These are phyloP conservation scores for Drosophila ambigua DNA, from an alignment of 1,140 invertebrate species.

Conservation along the genomic window DNA sequence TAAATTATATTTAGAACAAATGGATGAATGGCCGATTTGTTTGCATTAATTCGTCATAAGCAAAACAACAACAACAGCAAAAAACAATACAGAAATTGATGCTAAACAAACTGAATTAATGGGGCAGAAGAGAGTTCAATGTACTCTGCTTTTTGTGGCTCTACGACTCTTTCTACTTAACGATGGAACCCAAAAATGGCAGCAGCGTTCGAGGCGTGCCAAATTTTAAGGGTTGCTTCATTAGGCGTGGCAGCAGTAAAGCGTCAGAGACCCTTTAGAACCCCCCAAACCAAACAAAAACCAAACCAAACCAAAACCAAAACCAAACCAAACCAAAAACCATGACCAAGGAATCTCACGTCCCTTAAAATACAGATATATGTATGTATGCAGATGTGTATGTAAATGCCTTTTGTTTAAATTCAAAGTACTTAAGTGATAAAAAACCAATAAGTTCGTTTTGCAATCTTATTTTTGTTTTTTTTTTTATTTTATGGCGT, in stretches of 20 bases:
- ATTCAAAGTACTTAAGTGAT: too few relatives aligned
- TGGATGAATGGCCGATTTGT: slow-evolving; percentile 33
- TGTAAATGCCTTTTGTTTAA: too few relatives aligned
- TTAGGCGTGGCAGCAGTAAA: slow-evolving; percentile 48
- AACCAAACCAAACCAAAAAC: slow-evolving; percentile 48
- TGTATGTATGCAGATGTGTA: too few relatives aligned
- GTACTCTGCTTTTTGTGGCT: slow-evolving; percentile 39
- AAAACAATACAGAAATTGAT: slow-evolving; percentile 31
- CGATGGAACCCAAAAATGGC: slow-evolving; percentile 39
- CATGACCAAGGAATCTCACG: slow-evolving; percentile 14
- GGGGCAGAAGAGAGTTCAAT: slow-evolving; percentile 52
- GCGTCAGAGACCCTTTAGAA: slow-evolving; percentile 17
- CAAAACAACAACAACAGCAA: slow-evolving; percentile 27
- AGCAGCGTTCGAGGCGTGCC: slow-evolving; percentile 56
- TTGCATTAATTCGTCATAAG: slow-evolving; percentile 30
- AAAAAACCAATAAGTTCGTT: too few relatives aligned
- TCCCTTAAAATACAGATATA: slow-evolving; percentile 2
- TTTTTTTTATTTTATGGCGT: too few relatives aligned
- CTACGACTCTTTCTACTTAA: slow-evolving; percentile 41
- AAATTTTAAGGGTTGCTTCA: slow-evolving; percentile 81
- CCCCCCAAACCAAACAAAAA: too few relatives aligned
- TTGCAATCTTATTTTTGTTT: too few relatives aligned
- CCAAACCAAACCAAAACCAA: slow-evolving; percentile 34
- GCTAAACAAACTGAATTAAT: slow-evolving; percentile 36
- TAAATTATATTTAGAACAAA: slow-evolving; percentile 42